Conservation (phyloP, 2,888 invertebrate genomes). For the Athalia circularis region DNA sequence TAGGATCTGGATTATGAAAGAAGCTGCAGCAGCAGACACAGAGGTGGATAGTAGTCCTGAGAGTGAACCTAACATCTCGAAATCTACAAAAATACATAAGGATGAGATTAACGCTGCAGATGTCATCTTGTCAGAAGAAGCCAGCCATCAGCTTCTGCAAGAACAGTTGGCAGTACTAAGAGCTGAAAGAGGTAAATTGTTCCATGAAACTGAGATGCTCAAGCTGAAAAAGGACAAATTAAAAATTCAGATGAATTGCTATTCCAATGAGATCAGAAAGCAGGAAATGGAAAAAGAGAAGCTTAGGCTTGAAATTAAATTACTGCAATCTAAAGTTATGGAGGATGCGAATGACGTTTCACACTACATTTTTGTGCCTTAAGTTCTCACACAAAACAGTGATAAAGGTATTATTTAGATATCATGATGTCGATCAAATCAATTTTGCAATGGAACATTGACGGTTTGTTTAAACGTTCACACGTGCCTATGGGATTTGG, state of each 20-base stretch:
- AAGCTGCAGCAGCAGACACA: slow-evolving; percentile 54
- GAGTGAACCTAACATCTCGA: slow-evolving; percentile 52
- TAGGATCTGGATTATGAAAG: slow-evolving; percentile 66
- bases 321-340: slow-evolving; percentile 67
- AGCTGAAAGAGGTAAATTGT: slow-evolving; percentile 67
- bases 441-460: neutral
- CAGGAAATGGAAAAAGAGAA: slow-evolving; percentile 70
- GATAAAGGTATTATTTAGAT: slow-evolving; percentile 22
- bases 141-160: slow-evolving; percentile 65
- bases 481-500: slow-evolving; percentile 4
- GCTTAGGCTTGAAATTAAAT: slow-evolving; percentile 67
- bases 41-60: slow-evolving; percentile 62
- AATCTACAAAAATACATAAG: slow-evolving; percentile 45
- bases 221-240: slow-evolving; percentile 74
- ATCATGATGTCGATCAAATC: slow-evolving; percentile 18
- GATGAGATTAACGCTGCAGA: slow-evolving; percentile 52
- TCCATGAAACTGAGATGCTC: slow-evolving; percentile 69
- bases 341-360: slow-evolving; percentile 69
- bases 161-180: slow-evolving; percentile 69
- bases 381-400: neutral
- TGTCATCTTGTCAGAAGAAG: slow-evolving; percentile 63
- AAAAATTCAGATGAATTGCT: slow-evolving; percentile 68
- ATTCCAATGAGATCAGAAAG: slow-evolving; percentile 64
- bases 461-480: neutral
- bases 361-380: slow-evolving; percentile 70